Evolutionary conservation across 2,888 invertebrate genomes (phyloP).

Genomic region (Yponomeuta cagnagella): DNA sequence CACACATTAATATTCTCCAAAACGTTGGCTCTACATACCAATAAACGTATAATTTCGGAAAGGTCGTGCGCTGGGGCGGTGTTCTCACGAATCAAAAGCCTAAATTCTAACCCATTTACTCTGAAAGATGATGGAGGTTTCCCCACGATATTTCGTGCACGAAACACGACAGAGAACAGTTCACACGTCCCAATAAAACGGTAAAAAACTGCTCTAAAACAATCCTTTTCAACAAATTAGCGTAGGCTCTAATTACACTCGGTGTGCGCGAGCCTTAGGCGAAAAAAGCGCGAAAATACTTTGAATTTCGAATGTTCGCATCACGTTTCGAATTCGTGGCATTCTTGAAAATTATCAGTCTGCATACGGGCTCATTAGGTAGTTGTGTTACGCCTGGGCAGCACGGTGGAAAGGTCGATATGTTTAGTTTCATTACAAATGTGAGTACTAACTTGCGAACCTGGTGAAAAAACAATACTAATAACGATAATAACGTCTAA

Average conservation of each 20-base stretch:
- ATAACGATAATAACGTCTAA: too few relatives aligned
- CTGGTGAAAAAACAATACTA: too few relatives aligned
- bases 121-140: slow-evolving; percentile 19
- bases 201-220: slow-evolving; percentile 17
- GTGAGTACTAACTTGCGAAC: too few relatives aligned
- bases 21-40: too few relatives aligned
- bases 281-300: slow-evolving; percentile 23
- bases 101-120: slow-evolving; percentile 17
- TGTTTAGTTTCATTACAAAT: slow-evolving; percentile 20
- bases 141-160: slow-evolving; percentile 24
- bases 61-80: background rate
- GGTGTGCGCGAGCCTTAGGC: slow-evolving; percentile 19
- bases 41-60: background rate
- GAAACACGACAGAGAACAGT: slow-evolving; percentile 15
- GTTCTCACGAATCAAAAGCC: slow-evolving; percentile 14
- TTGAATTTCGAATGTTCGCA: slow-evolving; percentile 25
- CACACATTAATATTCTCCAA: too few relatives aligned
- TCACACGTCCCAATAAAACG: slow-evolving; percentile 20
- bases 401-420: slow-evolving; percentile 21
- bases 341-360: slow-evolving; percentile 20
- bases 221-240: slow-evolving; percentile 20
- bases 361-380: slow-evolving; percentile 12
- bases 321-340: slow-evolving; percentile 26
- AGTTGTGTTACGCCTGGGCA: slow-evolving; percentile 7
- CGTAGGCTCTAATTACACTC: slow-evolving; percentile 24